Base-by-base conservation (phyloP, 2,113 vertebrate genomes). In the Platysternon megacephalum region DNA sequence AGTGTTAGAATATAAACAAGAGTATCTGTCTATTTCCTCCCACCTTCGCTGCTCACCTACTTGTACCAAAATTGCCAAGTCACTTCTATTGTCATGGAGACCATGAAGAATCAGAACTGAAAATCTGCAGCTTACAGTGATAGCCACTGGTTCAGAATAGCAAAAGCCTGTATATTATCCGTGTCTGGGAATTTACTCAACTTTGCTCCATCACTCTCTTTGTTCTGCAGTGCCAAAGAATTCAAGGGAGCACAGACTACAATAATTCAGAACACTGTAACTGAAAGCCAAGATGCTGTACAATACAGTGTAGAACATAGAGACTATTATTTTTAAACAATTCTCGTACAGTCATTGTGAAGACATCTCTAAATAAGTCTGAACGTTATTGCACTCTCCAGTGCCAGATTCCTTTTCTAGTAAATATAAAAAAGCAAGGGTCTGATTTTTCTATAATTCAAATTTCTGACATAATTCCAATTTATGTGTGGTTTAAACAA, bases 11-110 rank as follows among this genome's bases (percentile, higher is more conserved):
- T 52, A 28, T 44, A 44, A 85, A 39, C 10, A 24, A 91, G 48
- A 92, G 76, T 80, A 93, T 91, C 78, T 86, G 86, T 52, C 85
- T 56, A 81, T 68, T 95, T 85, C 82, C 65, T 39, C n/a, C 65
- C 79, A 65, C 49, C 39, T 85, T 79, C 82, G 58, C 80, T 51
- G 87, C 84, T 26, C 49, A 39, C 3, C 48, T 80, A 22, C 29
- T n/a, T 6, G 0, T 3, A 52, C 22, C 65, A 52, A 90, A 46
- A 46, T 65, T 26, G 35, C 6, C 85, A 84, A 90, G 55, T 4
- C 4, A 5, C 7, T n/a, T 3, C 6, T 56, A 85, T 61, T 61
- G 16, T 89, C 74, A 11, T 8, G 44, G 74, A 93, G 52, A 52
- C 83, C 17, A 83, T 87, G 29, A 65, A 74, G 78, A 82, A 53